phyloP scores from a whole-genome alignment of 1,140 invertebrate genomes.

The Hylaeus volcanicus region DNA sequence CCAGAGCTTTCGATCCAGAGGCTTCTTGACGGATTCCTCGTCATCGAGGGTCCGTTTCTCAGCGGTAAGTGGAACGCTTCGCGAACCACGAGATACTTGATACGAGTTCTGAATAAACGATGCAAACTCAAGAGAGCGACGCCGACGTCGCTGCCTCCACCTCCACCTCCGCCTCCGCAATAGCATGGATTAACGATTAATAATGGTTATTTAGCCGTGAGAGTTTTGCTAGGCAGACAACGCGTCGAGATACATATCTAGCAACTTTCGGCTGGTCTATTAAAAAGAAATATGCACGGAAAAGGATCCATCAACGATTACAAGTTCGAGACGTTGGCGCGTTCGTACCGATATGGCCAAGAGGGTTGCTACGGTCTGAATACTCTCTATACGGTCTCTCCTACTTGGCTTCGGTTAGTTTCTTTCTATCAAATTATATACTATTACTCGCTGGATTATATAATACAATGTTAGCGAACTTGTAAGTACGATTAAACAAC shows the following conservation, averaged over 20 bases:
- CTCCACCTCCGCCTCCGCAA: no score
- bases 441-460: no score
- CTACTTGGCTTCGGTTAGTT: neutral
- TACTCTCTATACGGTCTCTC: neutral
- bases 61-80: conserved; percentile 1
- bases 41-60: neutral
- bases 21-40: neutral
- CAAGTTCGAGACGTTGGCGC: no score
- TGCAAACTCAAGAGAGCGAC: neutral
- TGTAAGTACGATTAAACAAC: conserved; percentile 13
- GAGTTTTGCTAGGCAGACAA: no score
- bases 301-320: no score
- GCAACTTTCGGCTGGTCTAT: conserved; percentile 2
- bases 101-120: conserved; percentile 3
- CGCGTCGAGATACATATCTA: neutral
- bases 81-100: neutral
- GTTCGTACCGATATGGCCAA: neutral
- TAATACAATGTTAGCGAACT: no score
- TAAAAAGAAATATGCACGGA: neutral
- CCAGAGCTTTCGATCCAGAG: neutral
- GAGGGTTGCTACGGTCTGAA: conserved; percentile 4
- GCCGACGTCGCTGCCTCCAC: neutral
- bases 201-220: neutral
- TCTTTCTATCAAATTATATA: conserved; percentile 5
- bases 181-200: conserved; percentile 9